Base-by-base conservation (phyloP, 2,113 vertebrate species). In the Nanorana parkeri region DNA sequence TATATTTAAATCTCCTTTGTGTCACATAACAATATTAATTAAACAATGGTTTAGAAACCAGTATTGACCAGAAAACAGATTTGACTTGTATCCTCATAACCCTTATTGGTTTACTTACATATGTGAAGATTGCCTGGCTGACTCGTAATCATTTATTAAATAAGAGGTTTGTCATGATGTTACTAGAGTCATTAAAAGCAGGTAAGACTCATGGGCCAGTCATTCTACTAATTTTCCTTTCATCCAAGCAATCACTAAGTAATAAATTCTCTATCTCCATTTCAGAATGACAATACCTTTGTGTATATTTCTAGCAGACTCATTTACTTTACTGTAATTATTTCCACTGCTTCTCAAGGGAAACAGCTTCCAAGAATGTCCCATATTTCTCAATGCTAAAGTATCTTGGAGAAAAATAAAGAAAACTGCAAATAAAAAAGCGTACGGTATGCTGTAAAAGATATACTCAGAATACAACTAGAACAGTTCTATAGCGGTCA, bases 301-400 rank as follows among this genome's bases (percentile, higher is more conserved):
- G 29, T 60, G 72, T 15, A 17, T 75, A 75, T 75, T 24, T n/a
- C 29, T 63, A 76, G 36, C 36, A 77, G 41, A 64, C 60, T 77
- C 58, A 77, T 64, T 77, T 77, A 68, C 47, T 68, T 67, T 36
- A 76, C 73, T 61, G 74, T 77, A 77, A 77, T 77, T 24, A 61
- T 51, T 52, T 26, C 36, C n/a, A 61, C 11, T 21, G 20, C 13
- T n/a, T 74, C 54, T 32, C 26, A 19, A 13, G 24, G 54, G 28
- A 74, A 32, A 23, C 17, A 24, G 29, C 24, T 64, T 5, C 74
- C 29, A 17, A 64, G 26, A 65, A 64, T 64, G 19, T 41, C 41
- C 36, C 58, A 63, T 23, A 29, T n/a, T 41, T 64, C 21, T 51
- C 10, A 47, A 51, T 64, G 52, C 60, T 21, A 17, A 60, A 58